Conservation (phyloP, 2,888 invertebrate species). For the Harpalus rufipes region DNA sequence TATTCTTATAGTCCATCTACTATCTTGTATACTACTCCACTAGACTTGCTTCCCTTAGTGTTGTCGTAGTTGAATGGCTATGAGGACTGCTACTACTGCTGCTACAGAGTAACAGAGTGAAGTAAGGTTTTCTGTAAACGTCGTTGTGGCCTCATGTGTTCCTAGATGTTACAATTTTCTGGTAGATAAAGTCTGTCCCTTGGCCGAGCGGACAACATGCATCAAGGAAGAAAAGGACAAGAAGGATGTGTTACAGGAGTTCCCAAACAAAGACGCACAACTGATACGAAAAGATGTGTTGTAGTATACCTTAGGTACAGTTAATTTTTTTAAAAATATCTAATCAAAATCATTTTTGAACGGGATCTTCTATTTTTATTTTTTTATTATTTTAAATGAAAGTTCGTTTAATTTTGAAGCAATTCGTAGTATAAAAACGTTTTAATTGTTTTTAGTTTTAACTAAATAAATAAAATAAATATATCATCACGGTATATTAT, state of each 20-base stretch:
- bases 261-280: neutral
- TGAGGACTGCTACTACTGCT: neutral
- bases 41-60: neutral
- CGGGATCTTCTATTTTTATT: too few relatives aligned
- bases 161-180: constrained; percentile 61
- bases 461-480: too few relatives aligned
- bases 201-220: constrained; percentile 36
- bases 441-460: too few relatives aligned
- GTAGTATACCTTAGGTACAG: too few relatives aligned
- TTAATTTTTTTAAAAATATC: too few relatives aligned
- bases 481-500: too few relatives aligned
- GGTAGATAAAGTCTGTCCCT: constrained; percentile 62
- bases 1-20: neutral
- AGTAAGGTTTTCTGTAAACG: neutral
- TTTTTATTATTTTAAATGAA: too few relatives aligned
- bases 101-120: neutral
- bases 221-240: constrained; percentile 29
- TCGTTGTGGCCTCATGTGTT: constrained; percentile 32
- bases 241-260: neutral
- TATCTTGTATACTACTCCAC: too few relatives aligned
- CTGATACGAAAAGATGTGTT: too few relatives aligned
- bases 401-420: too few relatives aligned
- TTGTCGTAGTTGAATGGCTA: neutral
- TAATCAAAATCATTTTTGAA: too few relatives aligned
- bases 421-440: too few relatives aligned